Conservation (phyloP, 2,888 invertebrate species). For the Drosophila demipolita region DNA sequence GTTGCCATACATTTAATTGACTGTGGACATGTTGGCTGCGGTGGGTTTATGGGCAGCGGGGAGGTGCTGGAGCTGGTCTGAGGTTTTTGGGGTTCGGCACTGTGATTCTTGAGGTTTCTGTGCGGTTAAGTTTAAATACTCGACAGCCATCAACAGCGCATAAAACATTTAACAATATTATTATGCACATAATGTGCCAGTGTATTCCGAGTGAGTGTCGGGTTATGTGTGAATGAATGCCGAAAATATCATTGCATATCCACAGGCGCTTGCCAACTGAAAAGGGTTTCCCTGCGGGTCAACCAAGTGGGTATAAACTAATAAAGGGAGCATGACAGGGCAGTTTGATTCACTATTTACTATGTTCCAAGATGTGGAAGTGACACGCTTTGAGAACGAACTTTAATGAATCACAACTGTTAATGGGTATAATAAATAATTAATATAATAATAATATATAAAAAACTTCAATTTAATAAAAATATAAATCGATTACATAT, state of each 20-base stretch:
- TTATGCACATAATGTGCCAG: slow-evolving; percentile 52
- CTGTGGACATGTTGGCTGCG: slow-evolving; percentile 74
- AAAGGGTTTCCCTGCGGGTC: not conserved
- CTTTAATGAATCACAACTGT: not conserved
- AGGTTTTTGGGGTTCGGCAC: slow-evolving; percentile 51
- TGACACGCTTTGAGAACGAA: no score
- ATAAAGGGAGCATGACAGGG: no score
- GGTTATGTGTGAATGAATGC: slow-evolving; percentile 36
- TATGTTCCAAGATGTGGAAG: not conserved
- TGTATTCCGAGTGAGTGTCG: slow-evolving; percentile 33
- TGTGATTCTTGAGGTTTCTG: slow-evolving; percentile 80
- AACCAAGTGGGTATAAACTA: not conserved
- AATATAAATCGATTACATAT: not conserved
- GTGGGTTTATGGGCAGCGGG: slow-evolving; percentile 30
- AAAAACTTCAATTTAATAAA: not conserved
- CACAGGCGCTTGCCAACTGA: slow-evolving; percentile 44
- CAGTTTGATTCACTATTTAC: not conserved
- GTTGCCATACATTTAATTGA: slow-evolving; percentile 69
- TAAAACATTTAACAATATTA: slow-evolving; percentile 77
- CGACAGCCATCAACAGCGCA: slow-evolving; percentile 79
- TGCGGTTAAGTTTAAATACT: slow-evolving; percentile 80
- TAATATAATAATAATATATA: not conserved
- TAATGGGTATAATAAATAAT: not conserved
- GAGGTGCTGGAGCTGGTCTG: slow-evolving; percentile 27
- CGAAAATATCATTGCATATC: slow-evolving; percentile 64